phyloP scores from a whole-genome alignment of 2,888 invertebrate genomes.

The Lithophane ornitopus region DNA sequence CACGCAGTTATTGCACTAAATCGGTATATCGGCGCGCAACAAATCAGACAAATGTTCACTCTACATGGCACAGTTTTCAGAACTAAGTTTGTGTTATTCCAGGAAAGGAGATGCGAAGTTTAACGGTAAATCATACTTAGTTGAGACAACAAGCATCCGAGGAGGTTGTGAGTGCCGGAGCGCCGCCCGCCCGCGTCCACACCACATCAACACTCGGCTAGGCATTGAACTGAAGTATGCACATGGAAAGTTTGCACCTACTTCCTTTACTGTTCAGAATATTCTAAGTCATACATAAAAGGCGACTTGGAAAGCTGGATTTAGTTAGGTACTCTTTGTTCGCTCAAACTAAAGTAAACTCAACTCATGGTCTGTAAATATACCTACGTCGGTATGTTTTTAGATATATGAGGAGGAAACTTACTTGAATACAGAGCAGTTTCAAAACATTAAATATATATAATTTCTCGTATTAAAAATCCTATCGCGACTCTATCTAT shows the following conservation, averaged over 20 bases:
- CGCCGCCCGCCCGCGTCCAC: conserved; percentile 46
- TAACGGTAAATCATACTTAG: conserved; percentile 81
- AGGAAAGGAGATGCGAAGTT: conserved; percentile 78
- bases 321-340: conserved; percentile 62
- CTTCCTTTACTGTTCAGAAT: conserved; percentile 61
- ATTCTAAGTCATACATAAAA: conserved; percentile 63
- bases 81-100: conserved; percentile 77
- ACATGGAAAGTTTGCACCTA: conserved; percentile 56
- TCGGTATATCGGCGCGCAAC: conserved; percentile 53
- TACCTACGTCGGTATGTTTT: neutral
- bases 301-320: conserved; percentile 57
- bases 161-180: conserved; percentile 62
- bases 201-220: conserved; percentile 56
- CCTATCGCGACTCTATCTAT: no score
- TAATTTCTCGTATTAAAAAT: neutral
- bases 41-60: conserved; percentile 63
- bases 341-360: conserved; percentile 49
- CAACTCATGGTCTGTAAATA: conserved; percentile 42
- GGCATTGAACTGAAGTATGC: conserved; percentile 59
- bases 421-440: conserved; percentile 12
- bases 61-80: conserved; percentile 71
- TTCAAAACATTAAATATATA: neutral
- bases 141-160: conserved; percentile 75
- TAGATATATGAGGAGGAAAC: conserved; percentile 10
- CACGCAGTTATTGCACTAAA: conserved; percentile 57